Conservation (phyloP, 1,140 invertebrate genomes). For the Holcopasites calliopsidis region DNA sequence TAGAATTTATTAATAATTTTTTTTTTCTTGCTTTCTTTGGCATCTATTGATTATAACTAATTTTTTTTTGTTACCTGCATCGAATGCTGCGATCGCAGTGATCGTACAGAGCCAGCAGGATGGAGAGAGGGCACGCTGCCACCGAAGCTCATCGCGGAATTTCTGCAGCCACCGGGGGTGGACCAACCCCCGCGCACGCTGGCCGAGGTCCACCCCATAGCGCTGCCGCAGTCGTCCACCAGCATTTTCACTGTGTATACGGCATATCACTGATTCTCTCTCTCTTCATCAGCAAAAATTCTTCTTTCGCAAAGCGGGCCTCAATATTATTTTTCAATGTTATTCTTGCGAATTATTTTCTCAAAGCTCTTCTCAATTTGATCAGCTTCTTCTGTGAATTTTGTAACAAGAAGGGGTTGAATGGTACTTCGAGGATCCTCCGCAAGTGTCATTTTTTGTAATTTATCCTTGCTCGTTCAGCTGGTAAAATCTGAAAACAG, state of each 20-base stretch:
- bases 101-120: conserved; percentile 73
- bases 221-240: conserved; percentile 72
- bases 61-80: conserved; percentile 64
- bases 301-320: background rate
- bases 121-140: conserved; percentile 76
- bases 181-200: conserved; percentile 73
- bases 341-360: too few relatives aligned
- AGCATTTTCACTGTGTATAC: conserved; percentile 64
- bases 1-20: too few relatives aligned
- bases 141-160: conserved; percentile 75
- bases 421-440: background rate
- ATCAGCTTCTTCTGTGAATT: too few relatives aligned
- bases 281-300: background rate
- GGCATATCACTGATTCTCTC: conserved; percentile 36
- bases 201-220: conserved; percentile 68
- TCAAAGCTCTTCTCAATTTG: too few relatives aligned
- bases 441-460: background rate
- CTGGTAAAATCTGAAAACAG: too few relatives aligned
- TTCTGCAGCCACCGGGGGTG: conserved; percentile 73
- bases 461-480: too few relatives aligned
- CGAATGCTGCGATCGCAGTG: conserved; percentile 74
- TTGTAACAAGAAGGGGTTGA: too few relatives aligned
- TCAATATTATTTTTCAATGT: background rate
- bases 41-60: background rate
- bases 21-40: too few relatives aligned